phyloP scores from a whole-genome alignment of 2,888 invertebrate genomes.

The Dermolepida albohirtum region DNA sequence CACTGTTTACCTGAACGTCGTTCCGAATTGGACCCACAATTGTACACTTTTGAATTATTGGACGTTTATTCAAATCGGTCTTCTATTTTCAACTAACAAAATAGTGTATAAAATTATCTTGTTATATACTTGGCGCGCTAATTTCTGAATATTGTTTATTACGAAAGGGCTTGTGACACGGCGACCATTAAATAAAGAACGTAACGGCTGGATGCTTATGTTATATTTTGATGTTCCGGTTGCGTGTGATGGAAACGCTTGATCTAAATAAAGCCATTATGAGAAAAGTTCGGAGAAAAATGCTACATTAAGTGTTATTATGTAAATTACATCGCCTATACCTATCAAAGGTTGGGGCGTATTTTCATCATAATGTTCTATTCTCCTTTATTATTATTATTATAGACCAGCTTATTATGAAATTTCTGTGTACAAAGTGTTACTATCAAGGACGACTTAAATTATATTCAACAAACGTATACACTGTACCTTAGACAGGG shows the following conservation, averaged over 20 bases:
- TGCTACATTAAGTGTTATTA: too few relatives aligned
- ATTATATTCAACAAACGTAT: too few relatives aligned
- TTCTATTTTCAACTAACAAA: conserved; percentile 22
- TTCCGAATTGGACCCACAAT: conserved; percentile 29
- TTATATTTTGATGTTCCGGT: not conserved
- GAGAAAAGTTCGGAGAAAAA: too few relatives aligned
- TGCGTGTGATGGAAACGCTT: conserved; percentile 6
- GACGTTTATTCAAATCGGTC: conserved; percentile 32
- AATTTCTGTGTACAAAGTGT: too few relatives aligned
- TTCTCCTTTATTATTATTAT: too few relatives aligned
- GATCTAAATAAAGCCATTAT: not conserved
- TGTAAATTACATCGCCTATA: too few relatives aligned
- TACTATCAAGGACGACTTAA: too few relatives aligned
- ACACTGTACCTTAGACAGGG: too few relatives aligned
- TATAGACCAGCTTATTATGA: too few relatives aligned
- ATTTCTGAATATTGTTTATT: conserved; percentile 15
- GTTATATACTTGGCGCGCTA: conserved; percentile 21
- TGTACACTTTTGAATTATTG: conserved; percentile 34
- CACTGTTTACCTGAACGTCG: conserved; percentile 40
- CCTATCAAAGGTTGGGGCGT: too few relatives aligned
- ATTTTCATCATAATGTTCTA: too few relatives aligned
- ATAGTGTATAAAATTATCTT: conserved; percentile 27
- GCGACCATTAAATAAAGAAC: conserved; percentile 12
- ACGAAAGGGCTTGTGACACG: conserved; percentile 2
- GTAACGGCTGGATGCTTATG: not conserved